phyloP scores from a whole-genome alignment of 2,797 vertebrate species.

The Paramormyrops hopkinsi region DNA sequence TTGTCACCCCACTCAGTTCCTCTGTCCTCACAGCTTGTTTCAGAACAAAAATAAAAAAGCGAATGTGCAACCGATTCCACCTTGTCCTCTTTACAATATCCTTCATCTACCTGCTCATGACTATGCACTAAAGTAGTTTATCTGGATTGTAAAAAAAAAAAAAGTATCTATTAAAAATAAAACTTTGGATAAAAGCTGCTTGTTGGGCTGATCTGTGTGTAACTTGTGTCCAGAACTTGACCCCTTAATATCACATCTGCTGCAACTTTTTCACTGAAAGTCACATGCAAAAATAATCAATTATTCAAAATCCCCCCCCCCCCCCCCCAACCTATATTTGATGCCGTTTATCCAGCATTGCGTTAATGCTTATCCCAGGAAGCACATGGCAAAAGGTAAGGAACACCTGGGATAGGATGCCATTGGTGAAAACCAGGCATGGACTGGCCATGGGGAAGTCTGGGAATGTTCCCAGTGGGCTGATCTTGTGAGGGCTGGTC shows the following conservation, averaged over 20 bases:
- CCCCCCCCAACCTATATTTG: not conserved
- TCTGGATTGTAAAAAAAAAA: slow-evolving; percentile 33
- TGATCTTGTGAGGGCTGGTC: not conserved
- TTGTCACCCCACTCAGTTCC: not conserved
- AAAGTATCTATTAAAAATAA: slow-evolving; percentile 36
- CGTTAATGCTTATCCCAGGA: not conserved
- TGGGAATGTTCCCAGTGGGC: not conserved
- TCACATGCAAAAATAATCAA: not conserved
- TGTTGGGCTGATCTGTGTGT: slow-evolving; percentile 6
- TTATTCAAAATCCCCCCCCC: not conserved
- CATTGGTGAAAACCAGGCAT: not conserved
- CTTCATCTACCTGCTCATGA: slow-evolving; percentile 35
- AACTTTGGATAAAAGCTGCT: slow-evolving; percentile 38
- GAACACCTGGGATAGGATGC: not conserved
- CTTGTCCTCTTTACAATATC: slow-evolving; percentile 34
- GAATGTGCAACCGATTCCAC: slow-evolving; percentile 28
- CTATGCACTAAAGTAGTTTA: slow-evolving; percentile 44
- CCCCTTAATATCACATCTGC: not conserved
- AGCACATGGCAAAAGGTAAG: not conserved
- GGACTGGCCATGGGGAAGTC: not conserved
- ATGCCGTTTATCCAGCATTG: not conserved
- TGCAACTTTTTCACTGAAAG: not conserved
- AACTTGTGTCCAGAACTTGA: not conserved
- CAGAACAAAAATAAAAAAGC: slow-evolving; percentile 16
- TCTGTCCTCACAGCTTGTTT: slow-evolving; percentile 7